Evolutionary conservation across 2,113 vertebrate genomes (phyloP).

Genomic region (Rallus limicola): DNA sequence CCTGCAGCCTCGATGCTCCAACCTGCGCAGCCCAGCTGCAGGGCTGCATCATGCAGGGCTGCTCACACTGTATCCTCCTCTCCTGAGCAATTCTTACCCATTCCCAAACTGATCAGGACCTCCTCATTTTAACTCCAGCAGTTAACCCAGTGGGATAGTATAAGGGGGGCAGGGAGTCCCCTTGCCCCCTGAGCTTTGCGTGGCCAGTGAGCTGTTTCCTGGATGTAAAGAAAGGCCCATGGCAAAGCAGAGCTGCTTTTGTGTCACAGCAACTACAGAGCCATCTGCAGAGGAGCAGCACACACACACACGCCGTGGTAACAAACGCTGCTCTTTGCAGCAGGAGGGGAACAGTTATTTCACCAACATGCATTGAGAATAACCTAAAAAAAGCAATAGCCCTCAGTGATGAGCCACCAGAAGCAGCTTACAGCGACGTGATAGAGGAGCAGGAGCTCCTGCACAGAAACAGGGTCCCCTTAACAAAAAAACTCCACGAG

Average conservation of each 20-base stretch:
- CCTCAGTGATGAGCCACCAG: accelerated
- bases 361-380: accelerated
- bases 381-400: not conserved
- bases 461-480: not conserved
- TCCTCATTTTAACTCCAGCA: not conserved
- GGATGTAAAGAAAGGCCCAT: not conserved
- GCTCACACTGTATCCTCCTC: not conserved
- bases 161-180: not conserved
- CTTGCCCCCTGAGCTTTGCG: not conserved
- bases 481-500: accelerated
- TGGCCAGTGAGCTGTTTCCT: not conserved
- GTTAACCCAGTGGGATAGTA: not conserved
- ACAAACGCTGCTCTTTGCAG: not conserved
- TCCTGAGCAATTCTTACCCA: not conserved
- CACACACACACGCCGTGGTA: not conserved
- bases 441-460: not conserved
- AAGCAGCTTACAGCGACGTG: accelerated
- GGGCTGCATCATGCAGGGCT: not conserved
- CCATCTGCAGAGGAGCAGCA: not conserved
- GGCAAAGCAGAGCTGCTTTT: not conserved
- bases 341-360: not conserved
- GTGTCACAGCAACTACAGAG: not conserved
- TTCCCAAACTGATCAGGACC: not conserved
- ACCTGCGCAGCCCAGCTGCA: not conserved
- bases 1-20: not conserved